These are phyloP conservation scores for Antechinus flavipes DNA, from an alignment of 2,113 vertebrate genomes.

Conservation along the genomic window DNA sequence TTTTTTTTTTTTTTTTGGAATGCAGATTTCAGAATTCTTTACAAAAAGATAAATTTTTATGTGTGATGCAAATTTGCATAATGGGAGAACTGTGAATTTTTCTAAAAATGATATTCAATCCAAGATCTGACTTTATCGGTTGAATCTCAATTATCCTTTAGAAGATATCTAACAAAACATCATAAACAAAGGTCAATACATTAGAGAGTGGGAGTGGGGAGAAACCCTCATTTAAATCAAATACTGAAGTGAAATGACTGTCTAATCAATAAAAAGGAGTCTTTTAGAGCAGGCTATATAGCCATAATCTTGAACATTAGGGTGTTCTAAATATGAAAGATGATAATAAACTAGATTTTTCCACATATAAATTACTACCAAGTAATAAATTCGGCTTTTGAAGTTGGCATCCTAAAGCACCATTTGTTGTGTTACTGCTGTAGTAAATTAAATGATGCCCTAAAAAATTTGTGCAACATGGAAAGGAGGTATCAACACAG, in stretches of 20 bases:
- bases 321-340: not conserved
- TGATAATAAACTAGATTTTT: not conserved
- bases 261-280: constrained; percentile 30
- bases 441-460: constrained; percentile 3
- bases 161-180: not conserved
- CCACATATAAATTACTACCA: constrained; percentile 15
- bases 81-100: not conserved
- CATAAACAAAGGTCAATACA: not conserved
- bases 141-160: constrained; percentile 24
- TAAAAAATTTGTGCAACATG: not conserved
- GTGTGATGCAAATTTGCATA: no score
- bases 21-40: not conserved
- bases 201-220: not conserved
- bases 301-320: not conserved
- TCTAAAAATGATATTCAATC: constrained; percentile 30
- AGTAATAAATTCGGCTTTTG: constrained; percentile 13
- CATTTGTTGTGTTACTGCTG: constrained; percentile 28
- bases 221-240: constrained; percentile 14
- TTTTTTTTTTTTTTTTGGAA: not conserved
- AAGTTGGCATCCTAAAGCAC: constrained; percentile 14
- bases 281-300: not conserved
- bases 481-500: constrained; percentile 13
- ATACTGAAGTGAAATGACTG: not conserved
- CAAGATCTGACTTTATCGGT: not conserved
- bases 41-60: not conserved